Base-by-base conservation (phyloP, 2,888 invertebrate genomes). In the Lysandra coridon region DNA sequence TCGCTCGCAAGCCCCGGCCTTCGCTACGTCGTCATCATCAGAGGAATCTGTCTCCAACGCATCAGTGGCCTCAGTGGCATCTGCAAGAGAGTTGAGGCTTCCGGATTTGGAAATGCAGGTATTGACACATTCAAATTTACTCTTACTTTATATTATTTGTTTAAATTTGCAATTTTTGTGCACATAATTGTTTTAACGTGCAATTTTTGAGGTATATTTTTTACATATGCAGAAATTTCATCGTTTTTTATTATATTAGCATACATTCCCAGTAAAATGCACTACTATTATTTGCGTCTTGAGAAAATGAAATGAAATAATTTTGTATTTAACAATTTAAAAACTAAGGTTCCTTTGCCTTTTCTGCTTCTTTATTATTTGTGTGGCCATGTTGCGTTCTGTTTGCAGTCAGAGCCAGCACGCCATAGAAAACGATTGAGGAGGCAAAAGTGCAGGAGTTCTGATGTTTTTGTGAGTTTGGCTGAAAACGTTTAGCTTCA, bases 391-490 rank as follows among this genome's bases (percentile, higher is more conserved):
- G 78, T 83, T 80, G 82, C 82, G 84, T 87, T 82, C 86, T 91
- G 87, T 90, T 93, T 92, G 87, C 94, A 94, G 94, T 89, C 89
- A 81, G 87, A 88, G 86, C 88, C 91, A 85, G 86, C 85, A 84
- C 90, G 93, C 49, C 86, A 88, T 86, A 85, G 92, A 87, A 94
- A 94, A 89, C 94, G 92, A 78, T 88, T 94, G 81, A 87, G 91
- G 81, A 89, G 94, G 86, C 94, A 94, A 89, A 93, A 92, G 81
- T 94, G 94, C 91, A 91, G 93, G 87, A 94, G 93, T 85, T 93
- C 94, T 80, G 94, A 94, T 93, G 93, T 94, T 91, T 92, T 86
- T 87, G 81, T 57, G 78, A 76, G 40, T 77, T 78, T 64, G 78
- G 33, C 7, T 49, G 23, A 33, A 75, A 30, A 49, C 75, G 23